Conservation (phyloP, 2,888 invertebrate genomes). For the Anodontia alba region DNA sequence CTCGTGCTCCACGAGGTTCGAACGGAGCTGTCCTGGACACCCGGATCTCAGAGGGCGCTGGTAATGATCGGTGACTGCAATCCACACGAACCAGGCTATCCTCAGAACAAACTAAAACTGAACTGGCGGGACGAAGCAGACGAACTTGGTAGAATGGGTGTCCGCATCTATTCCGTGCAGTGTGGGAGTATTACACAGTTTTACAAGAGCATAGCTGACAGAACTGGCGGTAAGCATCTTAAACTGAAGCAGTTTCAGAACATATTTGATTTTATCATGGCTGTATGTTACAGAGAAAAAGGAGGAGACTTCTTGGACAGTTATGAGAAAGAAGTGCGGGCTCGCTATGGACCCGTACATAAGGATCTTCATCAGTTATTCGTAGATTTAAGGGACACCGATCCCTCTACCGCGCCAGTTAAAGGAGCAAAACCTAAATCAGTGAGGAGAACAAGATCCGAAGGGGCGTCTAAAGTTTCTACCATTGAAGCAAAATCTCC, state of each 20-base stretch:
- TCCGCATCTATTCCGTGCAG: conserved; percentile 72
- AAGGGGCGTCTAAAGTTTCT: not conserved
- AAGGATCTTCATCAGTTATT: conserved; percentile 71
- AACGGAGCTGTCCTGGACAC: conserved; percentile 78
- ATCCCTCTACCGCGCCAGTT: conserved; percentile 15
- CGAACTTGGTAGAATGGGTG: conserved; percentile 63
- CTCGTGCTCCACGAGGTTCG: conserved; percentile 79
- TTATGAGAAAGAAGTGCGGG: conserved; percentile 74
- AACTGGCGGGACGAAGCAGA: conserved; percentile 78
- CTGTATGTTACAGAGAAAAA: conserved; percentile 80
- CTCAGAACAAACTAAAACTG: conserved; percentile 69
- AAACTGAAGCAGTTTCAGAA: conserved; percentile 75
- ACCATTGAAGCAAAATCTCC: not conserved
- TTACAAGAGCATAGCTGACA: conserved; percentile 70
- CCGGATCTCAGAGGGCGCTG: conserved; percentile 77
- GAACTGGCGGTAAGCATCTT: conserved; percentile 77
- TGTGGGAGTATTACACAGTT: conserved; percentile 62
- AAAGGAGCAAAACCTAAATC: conserved; percentile 16
- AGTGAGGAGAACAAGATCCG: not conserved
- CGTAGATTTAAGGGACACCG: conserved; percentile 57
- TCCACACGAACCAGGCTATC: conserved; percentile 76
- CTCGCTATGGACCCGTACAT: conserved; percentile 59
- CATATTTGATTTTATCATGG: conserved; percentile 82
- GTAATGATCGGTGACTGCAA: conserved; percentile 82
- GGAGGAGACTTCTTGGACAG: conserved; percentile 68